Conservation (phyloP, 2,888 invertebrate species). For the Phengaris arion region DNA sequence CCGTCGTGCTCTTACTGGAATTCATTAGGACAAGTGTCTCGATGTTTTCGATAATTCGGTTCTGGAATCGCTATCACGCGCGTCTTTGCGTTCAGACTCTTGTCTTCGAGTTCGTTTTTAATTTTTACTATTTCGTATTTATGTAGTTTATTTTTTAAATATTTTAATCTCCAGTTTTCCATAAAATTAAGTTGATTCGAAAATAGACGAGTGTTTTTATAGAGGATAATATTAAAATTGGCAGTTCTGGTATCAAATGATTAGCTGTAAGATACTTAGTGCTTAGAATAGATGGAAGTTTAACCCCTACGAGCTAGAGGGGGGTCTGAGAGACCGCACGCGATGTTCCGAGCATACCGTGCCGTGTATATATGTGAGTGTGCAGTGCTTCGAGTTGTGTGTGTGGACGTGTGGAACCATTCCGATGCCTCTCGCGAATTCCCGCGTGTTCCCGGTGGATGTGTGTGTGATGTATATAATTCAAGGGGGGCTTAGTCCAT, state of each 20-base stretch:
- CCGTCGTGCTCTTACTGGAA: background rate
- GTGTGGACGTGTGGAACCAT: conserved; percentile 20
- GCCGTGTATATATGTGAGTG: conserved; percentile 22
- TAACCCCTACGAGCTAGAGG: conserved; percentile 1
- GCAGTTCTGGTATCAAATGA: conserved; percentile 22
- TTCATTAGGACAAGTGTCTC: background rate
- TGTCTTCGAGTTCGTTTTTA: background rate
- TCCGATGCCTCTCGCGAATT: conserved; percentile 26
- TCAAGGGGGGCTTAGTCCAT: conserved; percentile 75
- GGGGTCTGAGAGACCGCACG: conserved; percentile 10
- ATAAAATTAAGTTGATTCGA: conserved; percentile 13
- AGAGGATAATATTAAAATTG: background rate
- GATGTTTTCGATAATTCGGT: background rate
- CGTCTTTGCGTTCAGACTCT: background rate
- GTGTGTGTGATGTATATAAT: conserved; percentile 48
- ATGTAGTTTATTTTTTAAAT: background rate
- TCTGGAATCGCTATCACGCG: background rate
- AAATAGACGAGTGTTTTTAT: conserved; percentile 6
- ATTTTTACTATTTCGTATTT: background rate
- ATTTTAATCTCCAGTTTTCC: conserved; percentile 16
- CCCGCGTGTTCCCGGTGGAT: conserved; percentile 30
- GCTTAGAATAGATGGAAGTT: background rate
- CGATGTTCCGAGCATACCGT: background rate
- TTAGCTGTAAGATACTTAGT: conserved; percentile 21
- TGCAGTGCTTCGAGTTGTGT: conserved; percentile 5